Evolutionary conservation across 2,113 vertebrate genomes (phyloP).

Genomic region (Eulacestoma nigropectus): DNA sequence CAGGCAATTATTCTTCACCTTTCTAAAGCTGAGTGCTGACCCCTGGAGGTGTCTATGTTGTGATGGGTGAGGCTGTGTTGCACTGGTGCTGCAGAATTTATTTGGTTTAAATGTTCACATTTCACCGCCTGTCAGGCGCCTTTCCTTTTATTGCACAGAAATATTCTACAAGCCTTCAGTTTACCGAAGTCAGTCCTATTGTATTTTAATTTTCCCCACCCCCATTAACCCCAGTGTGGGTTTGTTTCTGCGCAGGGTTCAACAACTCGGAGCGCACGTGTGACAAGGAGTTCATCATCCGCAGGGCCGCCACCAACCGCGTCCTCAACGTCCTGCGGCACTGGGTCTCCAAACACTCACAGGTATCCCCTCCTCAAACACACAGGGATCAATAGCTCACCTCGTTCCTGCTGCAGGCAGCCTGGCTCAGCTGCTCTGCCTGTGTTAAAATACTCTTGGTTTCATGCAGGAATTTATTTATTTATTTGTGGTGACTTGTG

Average conservation of each 20-base stretch:
- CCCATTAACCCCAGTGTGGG: neutral
- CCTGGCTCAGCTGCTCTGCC: neutral
- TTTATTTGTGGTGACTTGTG: accelerated
- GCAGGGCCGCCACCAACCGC: conserved; percentile 94
- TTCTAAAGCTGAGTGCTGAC: neutral
- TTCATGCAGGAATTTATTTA: neutral
- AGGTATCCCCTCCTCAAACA: conserved; percentile 74
- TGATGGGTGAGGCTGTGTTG: neutral
- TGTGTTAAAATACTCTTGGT: neutral
- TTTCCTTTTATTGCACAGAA: neutral
- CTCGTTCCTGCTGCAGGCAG: accelerated
- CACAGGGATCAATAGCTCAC: accelerated
- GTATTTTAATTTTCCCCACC: neutral
- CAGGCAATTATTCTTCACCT: neutral
- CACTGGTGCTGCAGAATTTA: neutral
- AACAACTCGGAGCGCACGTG: conserved; percentile 90
- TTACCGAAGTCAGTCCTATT: accelerated
- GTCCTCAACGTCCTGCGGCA: conserved; percentile 98
- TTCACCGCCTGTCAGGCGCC: accelerated
- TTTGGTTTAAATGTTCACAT: neutral
- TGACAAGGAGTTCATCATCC: conserved; percentile 98
- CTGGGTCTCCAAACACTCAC: conserved; percentile 98
- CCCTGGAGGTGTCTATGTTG: neutral
- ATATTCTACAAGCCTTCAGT: neutral
- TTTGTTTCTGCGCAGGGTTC: conserved; percentile 77